These are phyloP conservation scores for Bemisia tabaci DNA, from an alignment of 1,140 invertebrate species.

Conservation along the genomic window DNA sequence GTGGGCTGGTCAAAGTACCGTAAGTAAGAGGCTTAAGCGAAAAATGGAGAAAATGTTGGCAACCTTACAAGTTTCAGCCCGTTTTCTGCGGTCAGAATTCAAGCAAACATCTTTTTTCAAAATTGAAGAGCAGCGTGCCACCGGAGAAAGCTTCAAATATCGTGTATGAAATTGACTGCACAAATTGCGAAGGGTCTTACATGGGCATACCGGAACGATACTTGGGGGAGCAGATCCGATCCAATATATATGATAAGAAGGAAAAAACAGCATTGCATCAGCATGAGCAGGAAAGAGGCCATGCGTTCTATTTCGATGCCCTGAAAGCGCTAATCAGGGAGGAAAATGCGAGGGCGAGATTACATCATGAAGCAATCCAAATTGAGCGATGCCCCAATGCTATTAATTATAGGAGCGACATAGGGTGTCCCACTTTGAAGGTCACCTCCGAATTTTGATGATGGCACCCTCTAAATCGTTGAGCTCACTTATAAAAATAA, in stretches of 20 bases:
- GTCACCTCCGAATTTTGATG: too few species aligned
- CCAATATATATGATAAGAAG: background rate
- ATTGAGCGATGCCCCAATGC: background rate
- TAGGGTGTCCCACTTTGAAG: too few species aligned
- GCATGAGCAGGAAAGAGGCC: background rate
- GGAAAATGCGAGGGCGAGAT: background rate
- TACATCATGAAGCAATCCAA: background rate
- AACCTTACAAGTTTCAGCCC: background rate
- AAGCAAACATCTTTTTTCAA: background rate
- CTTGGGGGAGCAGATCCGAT: background rate
- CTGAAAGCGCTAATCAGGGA: background rate
- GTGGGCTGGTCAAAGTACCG: background rate
- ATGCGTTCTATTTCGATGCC: background rate
- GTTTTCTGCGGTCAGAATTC: background rate
- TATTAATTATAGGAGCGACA: too few species aligned
- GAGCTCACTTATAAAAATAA: too few species aligned
- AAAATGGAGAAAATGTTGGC: background rate
- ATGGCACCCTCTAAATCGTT: too few species aligned
- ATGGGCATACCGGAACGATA: background rate
- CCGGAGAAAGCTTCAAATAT: background rate
- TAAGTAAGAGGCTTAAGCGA: background rate
- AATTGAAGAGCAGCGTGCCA: background rate
- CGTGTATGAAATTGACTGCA: background rate
- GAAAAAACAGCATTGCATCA: background rate
- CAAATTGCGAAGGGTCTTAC: background rate